Evolutionary conservation across 2,797 vertebrate genomes (phyloP).

Genomic region (Antennarius maculatus): DNA sequence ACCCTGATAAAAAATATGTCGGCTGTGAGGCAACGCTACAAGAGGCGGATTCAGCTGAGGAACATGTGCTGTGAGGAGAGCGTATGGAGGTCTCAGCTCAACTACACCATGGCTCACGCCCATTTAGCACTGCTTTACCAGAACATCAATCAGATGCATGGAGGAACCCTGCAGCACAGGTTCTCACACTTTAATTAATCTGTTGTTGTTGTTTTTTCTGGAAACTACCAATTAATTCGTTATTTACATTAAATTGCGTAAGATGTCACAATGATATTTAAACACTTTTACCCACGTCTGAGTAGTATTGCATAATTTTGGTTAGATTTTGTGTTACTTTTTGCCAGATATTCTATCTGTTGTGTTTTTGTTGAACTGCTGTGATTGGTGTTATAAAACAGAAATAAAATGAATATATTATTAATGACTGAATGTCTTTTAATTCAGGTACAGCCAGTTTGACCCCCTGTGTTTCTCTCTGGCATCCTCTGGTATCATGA

Average conservation of each 20-base stretch:
- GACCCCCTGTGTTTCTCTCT: slow-evolving; percentile 87
- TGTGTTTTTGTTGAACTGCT: neutral
- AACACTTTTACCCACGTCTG: neutral
- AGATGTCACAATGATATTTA: neutral
- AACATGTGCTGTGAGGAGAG: slow-evolving; percentile 82
- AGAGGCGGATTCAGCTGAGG: slow-evolving; percentile 76
- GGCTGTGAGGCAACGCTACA: slow-evolving; percentile 59
- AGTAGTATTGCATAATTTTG: neutral
- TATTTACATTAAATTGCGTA: neutral
- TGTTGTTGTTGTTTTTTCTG: neutral
- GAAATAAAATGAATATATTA: neutral
- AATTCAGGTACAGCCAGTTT: slow-evolving; percentile 85
- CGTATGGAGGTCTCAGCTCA: slow-evolving; percentile 88
- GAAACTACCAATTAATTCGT: neutral
- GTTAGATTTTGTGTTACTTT: neutral
- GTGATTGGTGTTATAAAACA: neutral
- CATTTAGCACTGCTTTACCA: slow-evolving; percentile 82
- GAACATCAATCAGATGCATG: slow-evolving; percentile 66
- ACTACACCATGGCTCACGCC: slow-evolving; percentile 83
- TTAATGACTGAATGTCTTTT: slow-evolving; percentile 20
- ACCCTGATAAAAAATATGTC: slow-evolving; percentile 74
- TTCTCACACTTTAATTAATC: slow-evolving; percentile 48
- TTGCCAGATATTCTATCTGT: slow-evolving; percentile 10
- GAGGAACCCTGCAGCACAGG: slow-evolving; percentile 77
- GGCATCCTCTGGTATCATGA: slow-evolving; percentile 84